Percentiles rank a stretch among this genome's conserved stretches.
These are phyloP conservation scores for Rhopalosiphum padi DNA, from an alignment of 1,140 invertebrate genomes.

Conservation along the genomic window DNA sequence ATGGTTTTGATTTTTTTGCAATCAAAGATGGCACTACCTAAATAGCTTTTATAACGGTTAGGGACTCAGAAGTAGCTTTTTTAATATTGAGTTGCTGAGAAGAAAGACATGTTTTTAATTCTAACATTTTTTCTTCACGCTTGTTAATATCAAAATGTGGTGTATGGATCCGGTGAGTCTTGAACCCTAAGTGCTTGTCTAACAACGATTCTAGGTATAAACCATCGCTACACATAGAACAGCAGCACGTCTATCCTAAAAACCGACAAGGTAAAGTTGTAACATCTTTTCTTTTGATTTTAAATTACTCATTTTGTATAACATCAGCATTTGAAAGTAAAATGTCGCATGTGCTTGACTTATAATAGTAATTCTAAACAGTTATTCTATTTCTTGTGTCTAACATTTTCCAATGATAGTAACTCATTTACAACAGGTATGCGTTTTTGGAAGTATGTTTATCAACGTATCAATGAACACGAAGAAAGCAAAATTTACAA, in stretches of 20 bases:
- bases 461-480: not conserved
- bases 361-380: not conserved
- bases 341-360: not conserved
- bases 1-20: not conserved
- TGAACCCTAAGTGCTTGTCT: too few species aligned
- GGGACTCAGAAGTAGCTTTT: not conserved
- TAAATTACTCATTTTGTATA: too few species aligned
- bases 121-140: not conserved
- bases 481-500: not conserved
- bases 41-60: not conserved
- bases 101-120: not conserved
- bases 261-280: too few species aligned
- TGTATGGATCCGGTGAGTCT: too few species aligned
- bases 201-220: too few species aligned
- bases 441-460: not conserved
- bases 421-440: conserved; percentile 4
- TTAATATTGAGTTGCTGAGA: conserved; percentile 5
- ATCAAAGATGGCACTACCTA: not conserved
- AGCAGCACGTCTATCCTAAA: too few species aligned
- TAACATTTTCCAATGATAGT: not conserved
- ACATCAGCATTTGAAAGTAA: too few species aligned
- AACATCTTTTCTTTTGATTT: too few species aligned
- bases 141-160: too few species aligned
- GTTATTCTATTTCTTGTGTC: not conserved
- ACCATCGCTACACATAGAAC: too few species aligned